These are phyloP conservation scores for Drosophila mettleri DNA, from an alignment of 2,888 invertebrate species.

Conservation along the genomic window DNA sequence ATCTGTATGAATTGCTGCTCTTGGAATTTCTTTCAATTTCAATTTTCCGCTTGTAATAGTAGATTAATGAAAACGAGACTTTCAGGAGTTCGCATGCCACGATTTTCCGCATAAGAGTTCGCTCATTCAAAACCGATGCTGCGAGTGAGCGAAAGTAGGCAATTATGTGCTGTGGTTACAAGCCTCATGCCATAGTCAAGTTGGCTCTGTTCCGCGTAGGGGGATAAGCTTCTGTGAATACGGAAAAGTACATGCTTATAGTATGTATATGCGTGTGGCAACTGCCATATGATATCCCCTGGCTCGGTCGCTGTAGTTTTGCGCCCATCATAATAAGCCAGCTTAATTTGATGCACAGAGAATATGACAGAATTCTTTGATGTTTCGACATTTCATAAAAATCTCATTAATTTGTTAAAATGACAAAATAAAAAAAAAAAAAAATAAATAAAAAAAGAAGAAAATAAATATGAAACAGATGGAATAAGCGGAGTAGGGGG, in stretches of 20 bases:
- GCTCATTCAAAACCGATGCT: neutral
- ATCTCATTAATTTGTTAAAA: conserved; percentile 63
- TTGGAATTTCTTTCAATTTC: neutral
- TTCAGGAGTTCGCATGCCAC: neutral
- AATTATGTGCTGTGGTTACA: conserved; percentile 1
- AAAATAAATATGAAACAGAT: neutral
- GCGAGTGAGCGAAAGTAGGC: neutral
- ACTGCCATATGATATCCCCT: conserved; percentile 13
- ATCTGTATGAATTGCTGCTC: neutral
- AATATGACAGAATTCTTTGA: conserved; percentile 48
- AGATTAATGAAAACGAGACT: no score
- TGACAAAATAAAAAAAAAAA: conserved; percentile 21
- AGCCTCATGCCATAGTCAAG: neutral
- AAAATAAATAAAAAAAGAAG: conserved; percentile 11
- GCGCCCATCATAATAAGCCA: conserved; percentile 54
- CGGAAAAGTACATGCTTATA: neutral
- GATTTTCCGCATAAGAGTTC: no score
- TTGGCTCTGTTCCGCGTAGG: neutral
- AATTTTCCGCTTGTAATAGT: neutral
- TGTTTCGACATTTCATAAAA: conserved; percentile 61
- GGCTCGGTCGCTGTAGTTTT: conserved; percentile 36
- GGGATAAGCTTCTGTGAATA: conserved; percentile 5
- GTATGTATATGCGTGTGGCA: neutral
- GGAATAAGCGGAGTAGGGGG: conserved; percentile 1
- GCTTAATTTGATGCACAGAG: conserved; percentile 58